These are phyloP conservation scores for Chymomyza caudatula DNA, from an alignment of 2,888 invertebrate genomes.

Conservation along the genomic window DNA sequence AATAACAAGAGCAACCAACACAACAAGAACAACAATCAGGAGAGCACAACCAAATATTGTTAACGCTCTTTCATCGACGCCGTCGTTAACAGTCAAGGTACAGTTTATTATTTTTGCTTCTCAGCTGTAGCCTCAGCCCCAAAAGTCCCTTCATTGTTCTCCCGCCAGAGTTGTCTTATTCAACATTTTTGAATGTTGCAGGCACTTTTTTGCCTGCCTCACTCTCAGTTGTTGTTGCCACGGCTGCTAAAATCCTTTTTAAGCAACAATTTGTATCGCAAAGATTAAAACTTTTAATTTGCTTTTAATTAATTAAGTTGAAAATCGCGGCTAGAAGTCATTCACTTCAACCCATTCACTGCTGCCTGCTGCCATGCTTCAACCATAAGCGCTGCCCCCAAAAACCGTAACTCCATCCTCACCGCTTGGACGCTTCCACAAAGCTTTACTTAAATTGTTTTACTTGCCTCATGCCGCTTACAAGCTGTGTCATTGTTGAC, in stretches of 20 bases:
- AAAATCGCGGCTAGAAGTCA: conserved; percentile 70
- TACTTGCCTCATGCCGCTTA: conserved; percentile 27
- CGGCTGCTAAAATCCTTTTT: conserved; percentile 47
- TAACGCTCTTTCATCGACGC: background rate
- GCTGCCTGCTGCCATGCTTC: conserved; percentile 32
- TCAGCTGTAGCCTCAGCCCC: conserved; percentile 33
- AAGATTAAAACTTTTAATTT: conserved; percentile 75
- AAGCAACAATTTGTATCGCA: conserved; percentile 64
- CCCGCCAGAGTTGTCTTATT: background rate
- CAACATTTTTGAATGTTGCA: conserved; percentile 21
- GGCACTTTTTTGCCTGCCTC: conserved; percentile 24
- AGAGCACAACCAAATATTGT: background rate
- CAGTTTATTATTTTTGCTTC: conserved; percentile 72
- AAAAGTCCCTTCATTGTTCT: conserved; percentile 18
- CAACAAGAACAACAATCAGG: background rate
- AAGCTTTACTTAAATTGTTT: conserved; percentile 35
- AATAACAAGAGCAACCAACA: conserved; percentile 11
- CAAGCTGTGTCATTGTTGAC: conserved; percentile 13
- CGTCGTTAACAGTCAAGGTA: conserved; percentile 15
- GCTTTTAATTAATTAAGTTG: conserved; percentile 76
- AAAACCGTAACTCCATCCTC: background rate
- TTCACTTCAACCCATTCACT: conserved; percentile 38
- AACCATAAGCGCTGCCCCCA: conserved; percentile 31
- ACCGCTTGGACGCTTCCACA: background rate
- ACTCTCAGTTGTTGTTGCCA: conserved; percentile 10